These are phyloP conservation scores for Pseudorasbora parva DNA, from an alignment of 2,113 vertebrate species.

Conservation along the genomic window DNA sequence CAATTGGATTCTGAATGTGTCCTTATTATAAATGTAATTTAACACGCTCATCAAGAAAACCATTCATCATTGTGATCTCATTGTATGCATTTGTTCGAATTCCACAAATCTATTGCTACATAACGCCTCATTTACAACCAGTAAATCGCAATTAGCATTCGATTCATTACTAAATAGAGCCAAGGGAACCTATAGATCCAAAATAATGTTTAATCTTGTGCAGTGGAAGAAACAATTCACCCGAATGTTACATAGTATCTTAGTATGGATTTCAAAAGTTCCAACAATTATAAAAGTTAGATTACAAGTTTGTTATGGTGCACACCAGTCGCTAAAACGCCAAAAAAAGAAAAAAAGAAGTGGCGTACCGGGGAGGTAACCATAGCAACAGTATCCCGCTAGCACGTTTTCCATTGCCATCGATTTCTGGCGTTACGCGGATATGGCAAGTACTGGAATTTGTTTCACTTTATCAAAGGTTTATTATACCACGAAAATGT, in stretches of 20 bases:
- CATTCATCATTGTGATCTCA: too few relatives aligned
- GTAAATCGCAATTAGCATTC: not conserved
- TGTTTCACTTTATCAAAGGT: too few relatives aligned
- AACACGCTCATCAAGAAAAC: not conserved
- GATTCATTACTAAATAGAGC: not conserved
- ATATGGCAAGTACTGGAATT: too few relatives aligned
- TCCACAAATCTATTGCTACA: not conserved
- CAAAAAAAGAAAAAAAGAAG: not conserved
- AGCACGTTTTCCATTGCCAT: too few relatives aligned
- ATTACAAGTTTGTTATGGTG: not conserved
- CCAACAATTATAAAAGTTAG: not conserved
- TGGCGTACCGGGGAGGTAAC: not conserved
- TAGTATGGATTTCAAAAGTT: not conserved
- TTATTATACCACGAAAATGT: too few relatives aligned
- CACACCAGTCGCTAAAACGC: not conserved
- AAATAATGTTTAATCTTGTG: not conserved
- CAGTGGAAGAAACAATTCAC: not conserved
- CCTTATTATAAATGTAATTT: not conserved
- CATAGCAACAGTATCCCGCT: too few relatives aligned
- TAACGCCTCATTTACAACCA: not conserved
- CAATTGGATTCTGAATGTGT: not conserved
- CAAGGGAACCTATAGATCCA: not conserved
- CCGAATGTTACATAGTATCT: not conserved
- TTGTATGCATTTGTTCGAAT: not conserved
- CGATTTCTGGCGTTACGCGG: too few relatives aligned